Base-by-base conservation (phyloP, 2,113 vertebrate genomes). In the Strigops habroptila region DNA sequence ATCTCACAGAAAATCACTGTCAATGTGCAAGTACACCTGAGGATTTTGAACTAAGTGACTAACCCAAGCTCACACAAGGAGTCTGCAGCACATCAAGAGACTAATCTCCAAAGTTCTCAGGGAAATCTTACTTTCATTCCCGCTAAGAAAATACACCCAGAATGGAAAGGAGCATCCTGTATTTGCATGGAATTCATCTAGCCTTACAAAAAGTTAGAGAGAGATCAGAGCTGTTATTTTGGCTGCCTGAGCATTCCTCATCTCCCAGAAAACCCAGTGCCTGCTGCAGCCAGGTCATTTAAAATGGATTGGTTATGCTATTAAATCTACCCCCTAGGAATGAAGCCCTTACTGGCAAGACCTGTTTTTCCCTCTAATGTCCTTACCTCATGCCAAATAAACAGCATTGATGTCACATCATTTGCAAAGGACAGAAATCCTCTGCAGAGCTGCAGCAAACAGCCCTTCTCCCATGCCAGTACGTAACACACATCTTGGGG, bases 371-470 rank as follows among this genome's bases (percentile, higher is more conserved):
- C 12, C 53, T 62, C 85, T 86, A 59, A 96, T 35, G 69, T 70
- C 41, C 46, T 52, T 65, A 52, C 41, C 37, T 73, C 10, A 41
- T 51, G 77, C 96, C 93, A 95, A 80, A 81, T 44, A 57, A 88
- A 78, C 0, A 7, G 59, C 0, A 0, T 13, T 73, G 57, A 76
- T 73, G 60, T 69, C 57, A 53, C 77, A 65, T 86, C 60, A 49
- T 89, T 86, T 92, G 86, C 74, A 65, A 73, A 78, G 73, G 52
- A 93, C 65, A 89, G 80, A 88, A 90, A 93, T 68, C 69, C 69
- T 93, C 65, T 76, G 65, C 74, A 84, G 69, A 82, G 71, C 43
- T 35, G 85, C 76, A 86, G 46, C 59, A n/a, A 77, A 65, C 41
- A 83, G 89, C 65, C 71, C 35, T 73, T 83, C 68, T 91, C 55